Evolutionary conservation across 2,797 vertebrate genomes (phyloP), one percentile per base, ranked within the genome.

Genomic region (Capromys pilorides): DNA sequence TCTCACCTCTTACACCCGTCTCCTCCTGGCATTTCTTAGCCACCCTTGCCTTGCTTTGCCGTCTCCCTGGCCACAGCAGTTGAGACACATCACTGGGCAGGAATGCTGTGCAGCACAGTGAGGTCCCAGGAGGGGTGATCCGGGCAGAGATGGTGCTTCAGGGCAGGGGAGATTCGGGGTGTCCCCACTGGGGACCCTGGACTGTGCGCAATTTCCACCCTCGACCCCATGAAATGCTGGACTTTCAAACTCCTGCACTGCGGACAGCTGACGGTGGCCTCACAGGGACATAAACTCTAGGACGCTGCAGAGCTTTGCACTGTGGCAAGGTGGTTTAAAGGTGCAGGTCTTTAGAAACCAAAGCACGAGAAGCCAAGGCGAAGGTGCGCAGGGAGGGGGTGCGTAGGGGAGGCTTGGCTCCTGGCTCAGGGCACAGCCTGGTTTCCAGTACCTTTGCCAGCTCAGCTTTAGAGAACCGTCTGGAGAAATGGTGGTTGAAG

Each of bases 111-210:
- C 0, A 26, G 19, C 49, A 67, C 41, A 39, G 0, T 31, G 16
- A 26, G 75, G 7, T 33, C 11, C 73, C n/a, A 2, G 4, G 11
- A 2, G 3, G 24, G 45, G 24, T 45, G 45, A 82, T 26, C 51
- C 33, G 1, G 7, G 31, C 24, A 1, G 21, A 12, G 1, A 0
- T 0, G 11, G 7, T 8, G 6, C 8, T 51, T 8, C n/a, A 1
- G 33, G 67, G 2, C 22, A 62, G 26, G 28, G 21, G 22, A 14
- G 18, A 18, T 80, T 39, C 39, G 0, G 51, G 31, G 26, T 6
- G 26, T 0, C 41, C 79, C 19, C 0, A 61, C 0, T 11, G 24
- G n/a, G 45, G 16, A 22, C 45, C 4, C 16, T 0, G 8, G 31
- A 31, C 24, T 8, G 2, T 1, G 12, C 19, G 1, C 45, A 0